Evolutionary conservation across 2,797 vertebrate species (phyloP).

Genomic region (Glossophaga mutica): DNA sequence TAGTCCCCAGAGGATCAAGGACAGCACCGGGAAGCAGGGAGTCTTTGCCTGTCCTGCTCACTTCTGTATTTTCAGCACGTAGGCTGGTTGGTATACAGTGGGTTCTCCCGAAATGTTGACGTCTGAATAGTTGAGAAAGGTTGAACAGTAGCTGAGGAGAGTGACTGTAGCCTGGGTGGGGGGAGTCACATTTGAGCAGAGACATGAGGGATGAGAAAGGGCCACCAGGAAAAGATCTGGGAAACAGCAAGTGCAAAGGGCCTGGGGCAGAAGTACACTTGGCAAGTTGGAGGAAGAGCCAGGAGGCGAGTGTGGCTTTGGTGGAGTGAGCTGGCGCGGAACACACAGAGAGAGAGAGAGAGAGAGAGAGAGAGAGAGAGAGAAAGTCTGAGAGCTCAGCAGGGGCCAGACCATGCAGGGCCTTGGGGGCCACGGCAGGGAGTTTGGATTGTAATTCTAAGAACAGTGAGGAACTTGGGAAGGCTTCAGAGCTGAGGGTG

Average conservation of each 20-base stretch:
- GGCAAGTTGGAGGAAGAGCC: neutral
- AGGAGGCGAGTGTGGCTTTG: neutral
- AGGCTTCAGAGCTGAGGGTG: neutral
- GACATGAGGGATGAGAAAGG: neutral
- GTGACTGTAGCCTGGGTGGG: neutral
- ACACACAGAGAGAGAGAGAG: rapidly evolving
- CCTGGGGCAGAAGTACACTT: neutral
- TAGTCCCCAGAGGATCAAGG: neutral
- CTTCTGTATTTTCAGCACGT: neutral
- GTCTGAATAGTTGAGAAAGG: neutral
- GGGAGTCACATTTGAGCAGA: neutral
- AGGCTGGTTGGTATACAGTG: neutral
- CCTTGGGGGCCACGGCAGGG: neutral
- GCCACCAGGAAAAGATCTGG: neutral
- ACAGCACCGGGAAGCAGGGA: neutral
- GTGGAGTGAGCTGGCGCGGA: neutral
- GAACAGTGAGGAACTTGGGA: neutral
- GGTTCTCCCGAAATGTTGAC: neutral
- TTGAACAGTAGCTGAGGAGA: neutral
- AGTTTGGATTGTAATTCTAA: neutral
- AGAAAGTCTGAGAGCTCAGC: neutral
- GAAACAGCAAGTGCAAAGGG: neutral
- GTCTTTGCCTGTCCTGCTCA: neutral
- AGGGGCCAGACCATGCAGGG: neutral
- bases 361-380: too few relatives aligned